phyloP scores from a whole-genome alignment of 2,888 invertebrate genomes.

The Linyphia triangularis region DNA sequence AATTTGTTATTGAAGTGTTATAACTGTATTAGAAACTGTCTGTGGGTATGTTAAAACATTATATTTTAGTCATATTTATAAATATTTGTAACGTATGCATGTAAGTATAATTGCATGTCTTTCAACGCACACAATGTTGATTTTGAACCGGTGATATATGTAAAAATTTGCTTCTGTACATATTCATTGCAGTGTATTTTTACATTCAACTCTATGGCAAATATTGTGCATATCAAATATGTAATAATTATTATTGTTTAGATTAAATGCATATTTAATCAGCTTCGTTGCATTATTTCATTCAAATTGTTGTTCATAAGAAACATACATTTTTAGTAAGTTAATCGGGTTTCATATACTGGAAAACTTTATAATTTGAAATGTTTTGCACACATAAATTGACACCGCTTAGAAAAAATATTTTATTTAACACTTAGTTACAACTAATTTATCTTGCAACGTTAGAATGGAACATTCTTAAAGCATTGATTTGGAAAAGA shows the following conservation, averaged over 20 bases:
- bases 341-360: no score
- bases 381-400: no score
- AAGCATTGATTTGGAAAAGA: no score
- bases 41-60: conserved; percentile 11
- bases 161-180: conserved; percentile 54
- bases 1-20: neutral
- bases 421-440: no score
- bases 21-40: neutral
- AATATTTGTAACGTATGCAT: conserved; percentile 45
- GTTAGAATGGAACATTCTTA: no score
- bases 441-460: no score
- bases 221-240: conserved; percentile 67
- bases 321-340: no score
- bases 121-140: conserved; percentile 63
- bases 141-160: conserved; percentile 40
- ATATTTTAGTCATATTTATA: conserved; percentile 50
- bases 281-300: no score
- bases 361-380: no score
- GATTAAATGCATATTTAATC: conserved; percentile 48
- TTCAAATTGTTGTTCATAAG: no score
- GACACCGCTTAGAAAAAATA: no score
- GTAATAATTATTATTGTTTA: conserved; percentile 46
- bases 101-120: conserved; percentile 60
- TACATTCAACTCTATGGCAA: conserved; percentile 41
- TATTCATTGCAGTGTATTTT: conserved; percentile 57